A percentile compares a stretch with the other conserved stretches of the same genome.
These are phyloP conservation scores for Chrysemys picta DNA, from an alignment of 2,113 vertebrate genomes.

Conservation along the genomic window DNA sequence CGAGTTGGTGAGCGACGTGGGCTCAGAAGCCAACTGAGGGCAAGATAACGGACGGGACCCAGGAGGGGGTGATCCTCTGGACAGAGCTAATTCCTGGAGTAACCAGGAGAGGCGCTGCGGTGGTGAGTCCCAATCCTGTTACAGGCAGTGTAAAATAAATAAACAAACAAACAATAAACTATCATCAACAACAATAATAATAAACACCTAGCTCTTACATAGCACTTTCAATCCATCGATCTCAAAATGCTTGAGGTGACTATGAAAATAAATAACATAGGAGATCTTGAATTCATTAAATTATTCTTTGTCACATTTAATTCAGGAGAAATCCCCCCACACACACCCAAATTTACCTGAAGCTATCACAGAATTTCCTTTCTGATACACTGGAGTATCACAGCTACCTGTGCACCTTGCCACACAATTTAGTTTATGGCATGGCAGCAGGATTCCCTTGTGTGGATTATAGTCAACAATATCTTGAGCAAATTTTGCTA, in stretches of 20 bases:
- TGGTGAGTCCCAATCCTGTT: no score
- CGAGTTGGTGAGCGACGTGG: no score
- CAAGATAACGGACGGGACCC: no score
- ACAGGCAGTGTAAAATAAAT: rapidly evolving
- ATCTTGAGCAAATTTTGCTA: not conserved
- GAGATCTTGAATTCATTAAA: not conserved
- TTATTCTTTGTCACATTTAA: not conserved
- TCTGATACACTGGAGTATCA: not conserved
- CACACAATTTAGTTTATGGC: not conserved
- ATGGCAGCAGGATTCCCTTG: not conserved
- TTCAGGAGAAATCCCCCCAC: rapidly evolving
- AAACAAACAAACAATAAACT: not conserved
- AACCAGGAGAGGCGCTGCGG: no score
- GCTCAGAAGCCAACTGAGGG: no score
- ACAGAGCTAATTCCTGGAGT: no score
- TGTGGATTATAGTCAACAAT: not conserved
- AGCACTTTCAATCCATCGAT: not conserved
- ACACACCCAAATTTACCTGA: not conserved
- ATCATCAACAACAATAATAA: not conserved
- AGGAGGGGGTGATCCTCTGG: no score
- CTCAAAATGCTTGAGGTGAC: not conserved
- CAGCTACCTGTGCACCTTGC: not conserved
- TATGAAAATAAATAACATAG: not conserved
- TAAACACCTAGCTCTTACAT: not conserved
- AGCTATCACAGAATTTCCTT: not conserved